Conservation (phyloP, 2,797 vertebrate genomes). For the Alexandromys oeconomus region DNA sequence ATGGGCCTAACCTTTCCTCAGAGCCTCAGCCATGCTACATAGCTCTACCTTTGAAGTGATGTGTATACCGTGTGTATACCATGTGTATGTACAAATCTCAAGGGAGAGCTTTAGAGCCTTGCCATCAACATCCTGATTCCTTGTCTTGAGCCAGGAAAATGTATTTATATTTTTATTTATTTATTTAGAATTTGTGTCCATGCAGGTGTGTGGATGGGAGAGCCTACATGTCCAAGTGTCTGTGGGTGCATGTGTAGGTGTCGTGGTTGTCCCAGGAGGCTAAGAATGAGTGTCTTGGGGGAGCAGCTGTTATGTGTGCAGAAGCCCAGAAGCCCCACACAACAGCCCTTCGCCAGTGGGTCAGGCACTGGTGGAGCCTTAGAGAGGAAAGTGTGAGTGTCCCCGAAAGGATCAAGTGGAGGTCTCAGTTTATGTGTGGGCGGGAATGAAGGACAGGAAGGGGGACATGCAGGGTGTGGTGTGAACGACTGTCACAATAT, state of each 20-base stretch:
- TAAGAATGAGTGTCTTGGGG: neutral
- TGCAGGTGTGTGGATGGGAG: neutral
- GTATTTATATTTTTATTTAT: neutral
- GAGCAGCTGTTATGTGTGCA: rapidly evolving
- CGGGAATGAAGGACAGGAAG: neutral
- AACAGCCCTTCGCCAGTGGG: neutral
- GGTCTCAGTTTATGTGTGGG: rapidly evolving
- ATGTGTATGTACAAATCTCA: no score
- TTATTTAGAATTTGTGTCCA: neutral
- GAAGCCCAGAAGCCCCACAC: neutral
- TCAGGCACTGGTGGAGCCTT: rapidly evolving
- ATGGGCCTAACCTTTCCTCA: neutral
- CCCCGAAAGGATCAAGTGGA: neutral
- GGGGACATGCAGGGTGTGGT: neutral
- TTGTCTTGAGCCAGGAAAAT: neutral
- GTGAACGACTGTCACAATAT: neutral
- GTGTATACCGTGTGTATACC: no score
- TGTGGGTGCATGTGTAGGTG: no score
- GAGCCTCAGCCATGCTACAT: no score
- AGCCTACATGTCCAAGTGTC: no score
- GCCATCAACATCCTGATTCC: neutral
- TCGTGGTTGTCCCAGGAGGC: neutral
- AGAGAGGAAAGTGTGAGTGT: neutral
- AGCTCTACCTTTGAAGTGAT: rapidly evolving
- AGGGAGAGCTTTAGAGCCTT: no score